Conservation (phyloP, 1,140 invertebrate species). For the Drosophila sulfurigaster region DNA sequence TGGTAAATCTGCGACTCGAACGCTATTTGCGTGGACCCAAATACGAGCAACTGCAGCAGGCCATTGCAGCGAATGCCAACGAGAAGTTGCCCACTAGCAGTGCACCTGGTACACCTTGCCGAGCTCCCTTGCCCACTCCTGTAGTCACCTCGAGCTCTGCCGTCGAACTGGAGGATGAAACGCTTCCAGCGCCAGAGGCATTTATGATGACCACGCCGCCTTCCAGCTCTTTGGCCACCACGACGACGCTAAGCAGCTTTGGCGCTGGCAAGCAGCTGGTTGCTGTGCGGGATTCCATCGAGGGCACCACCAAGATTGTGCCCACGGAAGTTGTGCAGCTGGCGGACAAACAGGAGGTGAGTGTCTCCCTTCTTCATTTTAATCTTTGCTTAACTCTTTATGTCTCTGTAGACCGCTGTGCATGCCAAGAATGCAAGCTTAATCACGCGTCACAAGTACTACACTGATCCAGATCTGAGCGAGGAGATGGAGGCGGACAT, state of each 20-base stretch:
- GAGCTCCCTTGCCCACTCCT: constrained; percentile 67
- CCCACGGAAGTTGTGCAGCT: constrained; percentile 66
- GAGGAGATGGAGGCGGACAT: constrained; percentile 92
- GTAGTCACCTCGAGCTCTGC: constrained; percentile 45
- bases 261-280: constrained; percentile 76
- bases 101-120: constrained; percentile 86
- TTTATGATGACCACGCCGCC: constrained; percentile 67
- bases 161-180: constrained; percentile 55
- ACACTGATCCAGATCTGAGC: constrained; percentile 86
- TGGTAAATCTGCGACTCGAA: constrained; percentile 94
- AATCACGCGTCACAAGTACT: constrained; percentile 80
- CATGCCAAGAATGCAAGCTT: constrained; percentile 70
- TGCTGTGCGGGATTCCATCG: constrained; percentile 70
- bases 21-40: constrained; percentile 97
- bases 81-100: constrained; percentile 89
- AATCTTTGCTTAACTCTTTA: too few species aligned
- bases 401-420: constrained; percentile 41
- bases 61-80: constrained; percentile 94
- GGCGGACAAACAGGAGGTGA: constrained; percentile 68
- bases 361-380: not conserved
- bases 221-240: constrained; percentile 48
- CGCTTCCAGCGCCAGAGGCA: constrained; percentile 61
- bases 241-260: constrained; percentile 71
- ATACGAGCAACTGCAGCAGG: constrained; percentile 97
- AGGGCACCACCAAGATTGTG: constrained; percentile 72